These are phyloP conservation scores for Dysmachus trigonus DNA, from an alignment of 2,888 invertebrate species.

Conservation along the genomic window DNA sequence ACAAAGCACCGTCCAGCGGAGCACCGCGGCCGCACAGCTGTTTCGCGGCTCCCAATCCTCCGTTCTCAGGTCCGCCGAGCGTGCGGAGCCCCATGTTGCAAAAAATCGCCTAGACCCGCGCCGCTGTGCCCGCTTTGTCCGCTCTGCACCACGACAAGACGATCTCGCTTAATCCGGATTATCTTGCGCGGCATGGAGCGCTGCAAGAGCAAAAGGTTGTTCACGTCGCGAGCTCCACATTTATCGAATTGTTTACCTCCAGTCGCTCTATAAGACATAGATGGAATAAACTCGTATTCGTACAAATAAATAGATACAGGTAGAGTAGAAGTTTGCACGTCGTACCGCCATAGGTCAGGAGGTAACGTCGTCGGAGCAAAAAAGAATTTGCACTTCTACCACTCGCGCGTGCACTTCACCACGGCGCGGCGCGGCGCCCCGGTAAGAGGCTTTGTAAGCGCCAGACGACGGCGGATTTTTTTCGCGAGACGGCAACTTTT, in stretches of 20 bases:
- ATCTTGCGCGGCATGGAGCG: background rate
- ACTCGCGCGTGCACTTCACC: background rate
- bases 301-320: background rate
- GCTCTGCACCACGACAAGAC: background rate
- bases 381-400: background rate
- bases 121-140: background rate
- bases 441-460: background rate
- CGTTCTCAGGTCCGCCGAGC: background rate
- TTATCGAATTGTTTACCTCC: slow-evolving; percentile 6
- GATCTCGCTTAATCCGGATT: background rate
- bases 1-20: background rate
- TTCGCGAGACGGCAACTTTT: background rate
- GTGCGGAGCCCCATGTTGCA: background rate
- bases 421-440: too few relatives aligned
- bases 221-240: background rate
- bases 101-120: background rate
- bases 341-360: background rate
- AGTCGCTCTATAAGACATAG: background rate
- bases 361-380: background rate
- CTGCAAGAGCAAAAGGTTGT: background rate
- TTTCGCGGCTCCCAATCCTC: background rate
- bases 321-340: background rate
- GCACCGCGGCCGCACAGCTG: background rate
- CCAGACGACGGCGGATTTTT: background rate
- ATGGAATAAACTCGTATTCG: too few relatives aligned